These are phyloP conservation scores for Ophiothrix spiculata DNA, from an alignment of 35 echinoderm and acorn worm genomes.

Conservation along the genomic window DNA sequence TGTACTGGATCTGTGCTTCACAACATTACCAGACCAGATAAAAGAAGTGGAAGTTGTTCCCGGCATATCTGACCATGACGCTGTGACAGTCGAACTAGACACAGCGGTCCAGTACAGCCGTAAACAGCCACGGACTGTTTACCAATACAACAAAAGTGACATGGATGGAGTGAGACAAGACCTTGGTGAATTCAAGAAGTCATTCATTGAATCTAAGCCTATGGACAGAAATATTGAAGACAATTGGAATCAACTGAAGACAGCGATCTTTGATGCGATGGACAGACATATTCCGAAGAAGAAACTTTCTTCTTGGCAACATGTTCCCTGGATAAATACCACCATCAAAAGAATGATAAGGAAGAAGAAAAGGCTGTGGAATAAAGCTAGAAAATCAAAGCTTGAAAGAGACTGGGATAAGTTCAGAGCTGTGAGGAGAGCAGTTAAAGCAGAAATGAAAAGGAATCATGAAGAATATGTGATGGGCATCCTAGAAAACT, in stretches of 20 bases:
- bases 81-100: slow-evolving; percentile 28
- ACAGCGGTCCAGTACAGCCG: slow-evolving; percentile 20
- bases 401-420: slow-evolving; percentile 13
- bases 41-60: slow-evolving; percentile 23
- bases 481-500: slow-evolving; percentile 9
- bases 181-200: not conserved
- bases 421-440: slow-evolving; percentile 10
- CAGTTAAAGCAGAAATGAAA: slow-evolving; percentile 4
- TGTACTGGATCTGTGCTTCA: slow-evolving; percentile 34
- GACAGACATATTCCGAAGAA: slow-evolving; percentile 24
- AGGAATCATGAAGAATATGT: slow-evolving; percentile 29
- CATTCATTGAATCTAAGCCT: not conserved
- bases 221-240: slow-evolving; percentile 6
- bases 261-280: slow-evolving; percentile 13
- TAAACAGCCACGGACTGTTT: slow-evolving; percentile 37
- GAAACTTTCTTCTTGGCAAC: not conserved
- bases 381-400: slow-evolving; percentile 23
- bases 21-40: slow-evolving; percentile 47
- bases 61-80: slow-evolving; percentile 44
- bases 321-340: slow-evolving; percentile 31
- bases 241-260: slow-evolving; percentile 17
- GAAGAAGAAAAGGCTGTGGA: slow-evolving; percentile 35
- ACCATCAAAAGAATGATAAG: slow-evolving; percentile 28
- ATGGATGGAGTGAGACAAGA: slow-evolving; percentile 29
- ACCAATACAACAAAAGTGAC: slow-evolving; percentile 33